These are phyloP conservation scores for Panopea generosa DNA, from an alignment of 2,888 invertebrate genomes.

Conservation along the genomic window DNA sequence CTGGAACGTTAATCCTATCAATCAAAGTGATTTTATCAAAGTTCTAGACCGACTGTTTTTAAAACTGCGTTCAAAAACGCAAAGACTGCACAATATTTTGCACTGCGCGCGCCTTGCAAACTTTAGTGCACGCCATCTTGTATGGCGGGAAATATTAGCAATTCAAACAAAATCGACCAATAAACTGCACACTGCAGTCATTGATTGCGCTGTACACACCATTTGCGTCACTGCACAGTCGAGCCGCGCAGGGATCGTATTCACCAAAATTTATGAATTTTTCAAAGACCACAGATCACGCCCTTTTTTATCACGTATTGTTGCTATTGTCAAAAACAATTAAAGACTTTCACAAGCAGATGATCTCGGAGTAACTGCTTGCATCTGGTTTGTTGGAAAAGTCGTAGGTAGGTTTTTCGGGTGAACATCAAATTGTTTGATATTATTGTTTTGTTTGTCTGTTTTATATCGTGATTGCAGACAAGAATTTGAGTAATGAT, in stretches of 20 bases:
- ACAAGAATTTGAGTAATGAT: too few relatives aligned
- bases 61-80: constrained; percentile 22
- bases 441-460: too few relatives aligned
- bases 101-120: constrained; percentile 56
- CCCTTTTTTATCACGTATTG: neutral
- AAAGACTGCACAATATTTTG: constrained; percentile 28
- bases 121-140: constrained; percentile 49
- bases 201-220: neutral
- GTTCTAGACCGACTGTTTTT: neutral
- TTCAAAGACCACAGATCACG: neutral
- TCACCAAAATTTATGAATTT: constrained; percentile 13
- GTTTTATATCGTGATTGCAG: too few relatives aligned
- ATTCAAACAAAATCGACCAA: constrained; percentile 20
- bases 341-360: neutral
- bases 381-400: too few relatives aligned
- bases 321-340: neutral
- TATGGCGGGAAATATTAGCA: constrained; percentile 46
- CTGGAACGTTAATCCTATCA: constrained; percentile 17
- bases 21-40: constrained; percentile 25
- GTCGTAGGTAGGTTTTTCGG: too few relatives aligned
- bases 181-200: constrained; percentile 14
- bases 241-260: constrained; percentile 6
- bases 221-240: constrained; percentile 20
- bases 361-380: neutral
- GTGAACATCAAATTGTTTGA: too few relatives aligned